Conservation (phyloP, 2,888 invertebrate species). For the Drepanosiphum platanoidis region DNA sequence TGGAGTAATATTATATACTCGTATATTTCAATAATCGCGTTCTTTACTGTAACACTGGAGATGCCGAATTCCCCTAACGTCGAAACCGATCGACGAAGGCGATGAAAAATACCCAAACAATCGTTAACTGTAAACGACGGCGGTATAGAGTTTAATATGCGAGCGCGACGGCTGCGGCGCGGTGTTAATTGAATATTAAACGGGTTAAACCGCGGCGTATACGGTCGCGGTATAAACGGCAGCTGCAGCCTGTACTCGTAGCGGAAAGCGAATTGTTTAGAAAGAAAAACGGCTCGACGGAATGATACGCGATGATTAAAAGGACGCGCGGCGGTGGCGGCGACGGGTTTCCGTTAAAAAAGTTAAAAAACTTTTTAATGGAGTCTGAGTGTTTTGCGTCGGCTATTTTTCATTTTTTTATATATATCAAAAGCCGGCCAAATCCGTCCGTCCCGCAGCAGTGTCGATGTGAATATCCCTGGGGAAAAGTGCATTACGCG, state of each 20-base stretch:
- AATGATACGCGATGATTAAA: not conserved
- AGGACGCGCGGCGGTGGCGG: not conserved
- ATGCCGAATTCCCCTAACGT: no score
- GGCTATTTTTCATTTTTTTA: not conserved
- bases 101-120: no score
- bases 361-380: slow-evolving; percentile 44
- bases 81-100: no score
- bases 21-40: no score
- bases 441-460: not conserved
- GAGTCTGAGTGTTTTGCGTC: slow-evolving; percentile 34
- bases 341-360: no score
- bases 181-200: not conserved
- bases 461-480: slow-evolving; percentile 12
- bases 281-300: not conserved
- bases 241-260: not conserved
- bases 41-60: no score
- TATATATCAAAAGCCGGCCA: not conserved
- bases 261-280: no score
- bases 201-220: not conserved
- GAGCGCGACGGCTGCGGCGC: not conserved
- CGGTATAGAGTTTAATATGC: not conserved
- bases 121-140: no score
- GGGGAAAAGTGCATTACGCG: slow-evolving; percentile 27
- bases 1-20: no score
- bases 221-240: not conserved